Percentiles rank a stretch among this genome's conserved stretches.
Conservation (phyloP, 2,113 vertebrate genomes). For the Motacilla alba region DNA sequence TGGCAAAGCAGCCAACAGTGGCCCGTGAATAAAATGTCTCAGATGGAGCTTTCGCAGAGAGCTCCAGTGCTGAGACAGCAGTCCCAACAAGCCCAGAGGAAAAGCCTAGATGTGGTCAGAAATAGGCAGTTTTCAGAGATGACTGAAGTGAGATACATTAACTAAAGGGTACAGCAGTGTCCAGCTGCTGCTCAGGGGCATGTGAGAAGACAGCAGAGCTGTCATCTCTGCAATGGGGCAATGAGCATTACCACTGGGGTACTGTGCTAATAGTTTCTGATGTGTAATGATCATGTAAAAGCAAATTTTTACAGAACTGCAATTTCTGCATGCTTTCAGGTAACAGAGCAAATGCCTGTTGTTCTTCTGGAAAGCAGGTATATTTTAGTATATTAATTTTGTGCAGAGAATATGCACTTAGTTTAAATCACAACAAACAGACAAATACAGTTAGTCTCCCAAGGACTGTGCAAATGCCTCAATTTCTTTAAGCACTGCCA, state of each 20-base stretch:
- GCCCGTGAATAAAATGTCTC: neutral
- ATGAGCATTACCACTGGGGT: neutral
- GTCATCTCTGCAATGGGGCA: accelerated
- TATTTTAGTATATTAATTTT: neutral
- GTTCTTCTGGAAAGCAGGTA: neutral
- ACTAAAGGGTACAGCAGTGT: neutral
- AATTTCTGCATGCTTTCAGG: neutral
- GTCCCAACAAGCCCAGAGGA: neutral
- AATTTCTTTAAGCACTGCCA: neutral
- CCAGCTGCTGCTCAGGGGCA: neutral
- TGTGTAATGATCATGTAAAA: accelerated
- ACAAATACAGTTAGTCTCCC: neutral
- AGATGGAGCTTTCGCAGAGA: neutral
- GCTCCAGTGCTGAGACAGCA: neutral
- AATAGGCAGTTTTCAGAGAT: neutral
- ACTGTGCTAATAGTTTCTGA: neutral
- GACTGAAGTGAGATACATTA: neutral
- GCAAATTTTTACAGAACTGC: neutral
- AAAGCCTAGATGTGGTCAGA: neutral
- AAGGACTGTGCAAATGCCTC: neutral
- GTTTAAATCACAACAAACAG: neutral
- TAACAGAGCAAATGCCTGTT: neutral
- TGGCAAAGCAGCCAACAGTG: neutral
- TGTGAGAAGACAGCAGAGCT: neutral
- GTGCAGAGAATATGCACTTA: neutral